phyloP scores from a whole-genome alignment of 2,113 vertebrate genomes.

The Coreoperca whiteheadi region DNA sequence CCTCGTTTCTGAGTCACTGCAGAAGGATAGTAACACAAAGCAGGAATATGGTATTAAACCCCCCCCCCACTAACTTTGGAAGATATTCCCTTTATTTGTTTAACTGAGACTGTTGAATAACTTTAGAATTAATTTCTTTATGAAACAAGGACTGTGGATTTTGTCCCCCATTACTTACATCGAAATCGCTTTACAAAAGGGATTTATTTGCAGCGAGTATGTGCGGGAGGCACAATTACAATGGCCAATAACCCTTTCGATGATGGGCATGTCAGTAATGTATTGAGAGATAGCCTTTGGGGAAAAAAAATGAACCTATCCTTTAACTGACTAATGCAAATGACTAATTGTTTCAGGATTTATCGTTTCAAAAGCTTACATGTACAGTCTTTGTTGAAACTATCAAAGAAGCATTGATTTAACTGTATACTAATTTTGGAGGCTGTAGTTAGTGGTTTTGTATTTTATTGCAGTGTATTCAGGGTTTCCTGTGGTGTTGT shows the following conservation, averaged over 20 bases:
- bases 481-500: not conserved
- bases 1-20: no score
- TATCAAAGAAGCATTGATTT: not conserved
- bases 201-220: not conserved
- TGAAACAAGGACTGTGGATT: not conserved
- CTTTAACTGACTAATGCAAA: not conserved
- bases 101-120: not conserved
- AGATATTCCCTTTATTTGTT: not conserved
- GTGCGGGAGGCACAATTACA: no score
- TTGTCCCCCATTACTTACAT: not conserved
- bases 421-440: not conserved
- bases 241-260: not conserved
- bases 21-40: no score
- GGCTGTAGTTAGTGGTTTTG: constrained; percentile 3
- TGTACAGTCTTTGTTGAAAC: not conserved
- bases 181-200: not conserved
- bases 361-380: not conserved
- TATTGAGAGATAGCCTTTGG: no score
- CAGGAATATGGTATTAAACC: not conserved
- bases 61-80: not conserved
- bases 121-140: not conserved
- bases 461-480: not conserved
- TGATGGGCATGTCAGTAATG: not conserved
- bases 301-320: not conserved
- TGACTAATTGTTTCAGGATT: not conserved